phyloP scores from a whole-genome alignment of 1,140 invertebrate species.

The Drosophila navojoa region DNA sequence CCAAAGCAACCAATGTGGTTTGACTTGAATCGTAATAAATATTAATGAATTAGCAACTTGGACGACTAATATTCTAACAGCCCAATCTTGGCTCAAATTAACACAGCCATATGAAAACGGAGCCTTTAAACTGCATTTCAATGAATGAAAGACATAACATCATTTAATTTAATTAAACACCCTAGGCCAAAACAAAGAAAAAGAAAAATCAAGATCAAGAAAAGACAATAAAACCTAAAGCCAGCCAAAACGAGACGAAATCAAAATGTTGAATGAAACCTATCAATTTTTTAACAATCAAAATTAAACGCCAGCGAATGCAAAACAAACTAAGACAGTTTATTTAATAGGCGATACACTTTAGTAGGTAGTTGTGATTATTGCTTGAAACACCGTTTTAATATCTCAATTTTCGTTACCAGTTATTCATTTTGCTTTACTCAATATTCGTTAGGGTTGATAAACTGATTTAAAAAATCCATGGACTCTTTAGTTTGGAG shows the following conservation, averaged over 20 bases:
- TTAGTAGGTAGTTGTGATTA: no score
- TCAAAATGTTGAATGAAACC: slow-evolving; percentile 38
- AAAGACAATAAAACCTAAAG: neutral
- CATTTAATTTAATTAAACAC: slow-evolving; percentile 61
- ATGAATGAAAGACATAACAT: slow-evolving; percentile 24
- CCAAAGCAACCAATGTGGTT: neutral
- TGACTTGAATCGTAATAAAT: slow-evolving; percentile 7
- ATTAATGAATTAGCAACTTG: slow-evolving; percentile 1
- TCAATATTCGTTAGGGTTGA: neutral
- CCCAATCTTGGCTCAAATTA: slow-evolving; percentile 10
- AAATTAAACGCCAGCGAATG: slow-evolving; percentile 12
- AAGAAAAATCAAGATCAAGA: slow-evolving; percentile 35
- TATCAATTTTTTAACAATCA: slow-evolving; percentile 33
- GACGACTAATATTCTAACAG: slow-evolving; percentile 27
- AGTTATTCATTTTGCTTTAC: neutral
- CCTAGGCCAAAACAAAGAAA: slow-evolving; percentile 27
- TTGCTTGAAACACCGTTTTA: no score
- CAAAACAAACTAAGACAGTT: slow-evolving; percentile 18
- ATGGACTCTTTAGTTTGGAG: neutral
- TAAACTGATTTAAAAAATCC: neutral
- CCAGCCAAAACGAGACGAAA: slow-evolving; percentile 18
- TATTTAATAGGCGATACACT: slow-evolving; percentile 22
- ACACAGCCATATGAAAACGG: slow-evolving; percentile 22
- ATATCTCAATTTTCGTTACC: no score
- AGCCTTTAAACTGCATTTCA: slow-evolving; percentile 19